Conservation (phyloP, 2,113 vertebrate species). For the Aramus guarauna region DNA sequence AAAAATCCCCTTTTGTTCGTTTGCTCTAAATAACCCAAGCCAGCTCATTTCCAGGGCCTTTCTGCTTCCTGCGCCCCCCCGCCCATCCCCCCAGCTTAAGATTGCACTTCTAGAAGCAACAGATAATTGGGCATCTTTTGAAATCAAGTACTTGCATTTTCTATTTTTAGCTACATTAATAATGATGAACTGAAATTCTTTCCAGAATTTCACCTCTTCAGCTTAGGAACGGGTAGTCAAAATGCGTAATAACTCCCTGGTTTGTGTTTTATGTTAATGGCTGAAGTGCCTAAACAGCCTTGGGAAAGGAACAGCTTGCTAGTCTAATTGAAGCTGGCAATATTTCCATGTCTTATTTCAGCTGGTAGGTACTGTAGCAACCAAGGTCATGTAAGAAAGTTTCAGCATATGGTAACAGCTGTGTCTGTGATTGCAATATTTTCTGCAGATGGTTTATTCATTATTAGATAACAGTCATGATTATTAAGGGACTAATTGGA, state of each 20-base stretch:
- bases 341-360: constrained; percentile 64
- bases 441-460: constrained; percentile 57
- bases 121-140: constrained; percentile 72
- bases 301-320: constrained; percentile 69
- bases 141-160: constrained; percentile 41
- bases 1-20: constrained; percentile 37
- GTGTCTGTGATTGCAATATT: constrained; percentile 15
- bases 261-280: constrained; percentile 66
- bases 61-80: constrained; percentile 25
- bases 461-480: constrained; percentile 50
- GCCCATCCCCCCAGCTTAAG: constrained; percentile 3
- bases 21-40: constrained; percentile 37
- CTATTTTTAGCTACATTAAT: constrained; percentile 64
- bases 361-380: constrained; percentile 64
- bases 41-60: constrained; percentile 60
- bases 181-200: constrained; percentile 69
- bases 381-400: constrained; percentile 72
- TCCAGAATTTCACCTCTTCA: constrained; percentile 71
- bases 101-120: constrained; percentile 70
- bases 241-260: constrained; percentile 65
- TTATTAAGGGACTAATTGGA: constrained; percentile 54
- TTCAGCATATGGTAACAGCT: constrained; percentile 30
- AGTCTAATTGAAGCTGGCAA: constrained; percentile 74
- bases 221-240: constrained; percentile 66
- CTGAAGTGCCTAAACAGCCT: constrained; percentile 60